Percentiles rank a stretch among this genome's conserved stretches.
Conservation (phyloP, 2,113 vertebrate species). For the Syrmaticus mikado region DNA sequence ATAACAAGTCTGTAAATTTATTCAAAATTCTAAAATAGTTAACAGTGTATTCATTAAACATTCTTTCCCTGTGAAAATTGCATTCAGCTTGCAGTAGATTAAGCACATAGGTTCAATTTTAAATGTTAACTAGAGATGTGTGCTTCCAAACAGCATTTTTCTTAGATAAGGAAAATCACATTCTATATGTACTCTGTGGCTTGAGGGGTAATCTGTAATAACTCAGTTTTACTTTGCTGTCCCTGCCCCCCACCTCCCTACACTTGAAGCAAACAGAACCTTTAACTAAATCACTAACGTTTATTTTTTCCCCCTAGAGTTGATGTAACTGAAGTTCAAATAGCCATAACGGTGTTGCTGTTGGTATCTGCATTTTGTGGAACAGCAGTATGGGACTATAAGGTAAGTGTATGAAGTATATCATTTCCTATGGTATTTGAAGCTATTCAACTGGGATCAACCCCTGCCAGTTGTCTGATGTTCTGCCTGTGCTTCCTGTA, state of each 20-base stretch:
- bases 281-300: background rate
- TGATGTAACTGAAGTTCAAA: constrained; percentile 96
- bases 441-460: background rate
- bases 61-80: background rate
- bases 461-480: background rate
- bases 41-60: background rate
- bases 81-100: background rate
- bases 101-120: background rate
- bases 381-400: constrained; percentile 86
- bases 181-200: background rate
- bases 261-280: background rate
- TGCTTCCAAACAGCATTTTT: background rate
- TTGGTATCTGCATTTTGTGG: constrained; percentile 89
- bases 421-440: background rate
- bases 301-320: constrained; percentile 74
- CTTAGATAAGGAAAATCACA: background rate
- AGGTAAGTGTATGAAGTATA: constrained; percentile 74
- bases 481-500: background rate
- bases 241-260: fast-evolving
- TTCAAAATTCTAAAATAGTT: background rate
- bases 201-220: background rate
- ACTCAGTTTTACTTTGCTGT: background rate
- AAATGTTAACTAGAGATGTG: background rate
- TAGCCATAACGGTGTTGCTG: constrained; percentile 87
- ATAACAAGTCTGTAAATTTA: background rate